phyloP scores from a whole-genome alignment of 2,797 vertebrate species.

The Megalops cyprinoides region DNA sequence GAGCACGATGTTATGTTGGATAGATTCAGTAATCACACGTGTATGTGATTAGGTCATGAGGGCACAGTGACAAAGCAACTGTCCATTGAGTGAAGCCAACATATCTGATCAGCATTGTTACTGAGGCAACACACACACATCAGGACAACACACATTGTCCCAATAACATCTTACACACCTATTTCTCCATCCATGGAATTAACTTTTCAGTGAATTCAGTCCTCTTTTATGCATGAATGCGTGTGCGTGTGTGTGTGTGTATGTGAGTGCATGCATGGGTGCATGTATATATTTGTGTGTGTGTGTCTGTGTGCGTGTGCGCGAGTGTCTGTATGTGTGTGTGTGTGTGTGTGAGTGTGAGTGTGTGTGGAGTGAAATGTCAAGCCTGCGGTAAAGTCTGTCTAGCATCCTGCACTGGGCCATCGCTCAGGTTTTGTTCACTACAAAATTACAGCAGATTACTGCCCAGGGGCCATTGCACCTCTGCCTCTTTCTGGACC shows the following conservation, averaged over 20 bases:
- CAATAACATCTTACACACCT: no score
- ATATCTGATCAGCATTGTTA: background rate
- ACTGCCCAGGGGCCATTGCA: background rate
- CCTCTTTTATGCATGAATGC: no score
- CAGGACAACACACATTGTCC: background rate
- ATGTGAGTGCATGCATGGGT: background rate
- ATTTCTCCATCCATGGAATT: no score
- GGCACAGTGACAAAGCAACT: background rate
- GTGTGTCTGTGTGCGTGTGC: conserved; percentile 17
- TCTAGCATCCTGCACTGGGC: background rate
- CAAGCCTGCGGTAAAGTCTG: background rate
- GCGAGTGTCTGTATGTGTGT: conserved; percentile 20
- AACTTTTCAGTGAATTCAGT: no score
- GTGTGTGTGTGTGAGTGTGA: conserved; percentile 21
- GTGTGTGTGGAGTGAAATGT: conserved; percentile 13
- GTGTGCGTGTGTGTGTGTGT: conserved; percentile 11
- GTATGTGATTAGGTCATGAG: background rate
- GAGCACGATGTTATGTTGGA: no score
- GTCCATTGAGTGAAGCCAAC: background rate
- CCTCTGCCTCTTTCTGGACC: background rate
- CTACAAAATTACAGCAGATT: background rate
- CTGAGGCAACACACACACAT: background rate
- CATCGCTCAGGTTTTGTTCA: conserved; percentile 6
- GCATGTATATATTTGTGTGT: background rate
- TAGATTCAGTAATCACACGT: no score